Percentiles rank a stretch among this genome's conserved stretches.
phyloP scores from a whole-genome alignment of 2,797 vertebrate genomes.

The Rhinoraja longicauda region DNA sequence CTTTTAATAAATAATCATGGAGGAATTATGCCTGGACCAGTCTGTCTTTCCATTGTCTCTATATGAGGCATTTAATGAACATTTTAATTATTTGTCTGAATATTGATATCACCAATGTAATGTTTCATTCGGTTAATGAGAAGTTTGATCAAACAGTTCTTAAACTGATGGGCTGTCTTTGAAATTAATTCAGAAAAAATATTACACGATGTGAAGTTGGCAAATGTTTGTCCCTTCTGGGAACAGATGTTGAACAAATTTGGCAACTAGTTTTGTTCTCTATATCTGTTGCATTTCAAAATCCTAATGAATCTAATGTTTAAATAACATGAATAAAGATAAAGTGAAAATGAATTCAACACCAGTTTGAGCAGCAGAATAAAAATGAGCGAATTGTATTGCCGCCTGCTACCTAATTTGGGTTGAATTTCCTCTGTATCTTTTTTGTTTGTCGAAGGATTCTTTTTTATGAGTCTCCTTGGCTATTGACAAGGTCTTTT shows the following conservation, averaged over 20 bases:
- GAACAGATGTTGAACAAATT: conserved; percentile 76
- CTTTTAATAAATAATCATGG: not conserved
- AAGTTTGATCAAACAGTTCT: conserved; percentile 72
- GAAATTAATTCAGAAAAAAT: conserved; percentile 70
- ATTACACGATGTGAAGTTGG: conserved; percentile 64
- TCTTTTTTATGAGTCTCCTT: conserved; percentile 85
- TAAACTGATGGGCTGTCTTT: conserved; percentile 74
- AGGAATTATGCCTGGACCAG: not conserved
- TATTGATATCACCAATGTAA: conserved; percentile 71
- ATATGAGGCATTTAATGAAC: conserved; percentile 53
- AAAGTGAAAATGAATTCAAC: conserved; percentile 68
- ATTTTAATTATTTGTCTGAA: conserved; percentile 67
- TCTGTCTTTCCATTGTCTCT: not conserved
- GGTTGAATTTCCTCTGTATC: conserved; percentile 79
- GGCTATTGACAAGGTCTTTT: conserved; percentile 97
- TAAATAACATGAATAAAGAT: conserved; percentile 83
- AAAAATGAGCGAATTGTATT: conserved; percentile 71
- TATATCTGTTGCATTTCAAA: conserved; percentile 72
- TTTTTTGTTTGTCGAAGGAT: conserved; percentile 93
- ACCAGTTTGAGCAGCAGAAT: conserved; percentile 69
- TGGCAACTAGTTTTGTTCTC: conserved; percentile 74
- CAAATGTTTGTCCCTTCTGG: conserved; percentile 67
- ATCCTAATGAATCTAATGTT: conserved; percentile 78
- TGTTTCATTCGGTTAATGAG: conserved; percentile 71
- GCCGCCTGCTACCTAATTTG: conserved; percentile 80